Base-by-base conservation (phyloP, 1,140 invertebrate genomes). In the Caenorhabditis briggsae region DNA sequence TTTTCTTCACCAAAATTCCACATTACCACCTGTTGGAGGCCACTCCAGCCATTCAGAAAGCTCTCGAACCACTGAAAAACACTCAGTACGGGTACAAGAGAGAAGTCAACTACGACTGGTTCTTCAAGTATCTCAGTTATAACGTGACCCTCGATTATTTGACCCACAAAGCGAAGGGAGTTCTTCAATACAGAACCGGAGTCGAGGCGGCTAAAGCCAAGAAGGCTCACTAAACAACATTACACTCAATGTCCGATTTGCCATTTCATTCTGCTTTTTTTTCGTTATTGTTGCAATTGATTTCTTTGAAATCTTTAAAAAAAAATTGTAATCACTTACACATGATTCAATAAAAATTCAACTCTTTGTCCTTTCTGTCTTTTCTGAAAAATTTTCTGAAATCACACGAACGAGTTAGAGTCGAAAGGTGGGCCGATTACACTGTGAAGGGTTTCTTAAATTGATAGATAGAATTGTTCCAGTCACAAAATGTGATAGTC, bases 1-100 rank as follows among this genome's bases (percentile, higher is more conserved):
- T 93, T 82, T 93, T 93, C 88, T 92, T 91, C 86, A 90, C 93
- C 11, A 92, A 91, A 82, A 90, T 93, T 41, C 93, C 93, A 8
- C 93, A 93, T 88, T 93, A 93, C 88, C 91, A 93, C 83, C 89
- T 93, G 82, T 89, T 92, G 82, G 93, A 93, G 82, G 93, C 93
- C 6, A 93, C 93, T 0, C 78, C 87, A 59, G 90, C 90, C 14
- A 90, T 92, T 46, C 50, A 87, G 33, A 87, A 86, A 58, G 88
- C 70, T 43, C 78, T 86, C 12, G 61, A 86, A 70, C 85, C 85
- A 25, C 70, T 78, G 50, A 53, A 86, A 74, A 48, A 59, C 46
- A 88, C 89, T 58, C 90, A 91, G 41, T 92, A 91, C 84, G 87
- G 86, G 14, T 91, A 91, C 90, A 91, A 91, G 82, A 82, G 88